These are phyloP conservation scores for Ailurus styani DNA, from an alignment of 2,113 vertebrate species.

Conservation along the genomic window DNA sequence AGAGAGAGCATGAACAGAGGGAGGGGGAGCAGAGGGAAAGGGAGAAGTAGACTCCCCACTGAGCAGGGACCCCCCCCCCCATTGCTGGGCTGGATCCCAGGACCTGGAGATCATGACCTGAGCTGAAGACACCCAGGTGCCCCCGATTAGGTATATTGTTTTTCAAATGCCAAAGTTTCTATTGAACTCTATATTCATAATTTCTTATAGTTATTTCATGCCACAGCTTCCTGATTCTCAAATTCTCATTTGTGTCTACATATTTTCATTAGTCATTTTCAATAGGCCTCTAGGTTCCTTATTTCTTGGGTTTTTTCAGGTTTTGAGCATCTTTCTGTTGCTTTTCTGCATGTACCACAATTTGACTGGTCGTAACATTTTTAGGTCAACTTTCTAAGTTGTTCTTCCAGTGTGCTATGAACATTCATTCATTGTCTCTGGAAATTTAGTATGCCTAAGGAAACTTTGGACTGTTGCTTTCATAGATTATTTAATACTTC, in stretches of 20 bases:
- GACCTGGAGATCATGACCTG: neutral
- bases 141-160: neutral
- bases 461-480: neutral
- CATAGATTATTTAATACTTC: neutral
- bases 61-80: too few relatives aligned
- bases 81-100: neutral
- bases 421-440: neutral
- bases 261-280: conserved; percentile 11
- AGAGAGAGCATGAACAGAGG: neutral
- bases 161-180: neutral
- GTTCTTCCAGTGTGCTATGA: neutral
- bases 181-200: neutral
- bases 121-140: neutral
- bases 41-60: neutral
- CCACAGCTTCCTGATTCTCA: neutral
- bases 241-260: neutral
- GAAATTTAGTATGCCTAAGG: neutral
- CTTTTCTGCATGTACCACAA: neutral
- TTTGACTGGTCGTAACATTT: neutral
- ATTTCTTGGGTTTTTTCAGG: neutral
- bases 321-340: neutral
- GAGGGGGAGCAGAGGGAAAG: neutral
- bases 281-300: neutral
- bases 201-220: neutral
- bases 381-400: neutral